These are phyloP conservation scores for Ficedula albicollis DNA, from an alignment of 2,797 vertebrate species.

Conservation along the genomic window DNA sequence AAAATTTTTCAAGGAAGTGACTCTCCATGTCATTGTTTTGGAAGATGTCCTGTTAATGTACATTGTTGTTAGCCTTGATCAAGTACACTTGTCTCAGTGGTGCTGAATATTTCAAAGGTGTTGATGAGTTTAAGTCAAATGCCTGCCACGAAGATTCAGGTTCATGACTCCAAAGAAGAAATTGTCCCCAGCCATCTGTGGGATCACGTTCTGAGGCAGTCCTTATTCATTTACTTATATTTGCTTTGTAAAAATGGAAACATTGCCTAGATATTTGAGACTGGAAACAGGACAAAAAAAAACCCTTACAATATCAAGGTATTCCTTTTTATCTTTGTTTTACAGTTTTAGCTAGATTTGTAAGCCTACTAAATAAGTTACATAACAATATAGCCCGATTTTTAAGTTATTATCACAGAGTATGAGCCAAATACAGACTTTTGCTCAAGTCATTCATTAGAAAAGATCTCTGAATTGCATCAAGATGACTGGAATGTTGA, in stretches of 20 bases:
- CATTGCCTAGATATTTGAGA: background rate
- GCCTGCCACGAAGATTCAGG: background rate
- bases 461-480: background rate
- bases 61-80: background rate
- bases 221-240: background rate
- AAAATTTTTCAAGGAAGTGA: background rate
- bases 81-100: background rate
- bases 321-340: background rate
- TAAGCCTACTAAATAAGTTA: background rate
- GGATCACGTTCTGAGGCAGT: background rate
- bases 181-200: background rate
- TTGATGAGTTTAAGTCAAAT: background rate
- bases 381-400: background rate
- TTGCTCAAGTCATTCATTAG: background rate
- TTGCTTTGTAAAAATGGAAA: background rate
- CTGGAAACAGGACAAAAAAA: background rate
- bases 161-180: background rate
- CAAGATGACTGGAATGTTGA: background rate
- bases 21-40: background rate
- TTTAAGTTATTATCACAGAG: background rate
- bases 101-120: background rate
- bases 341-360: background rate
- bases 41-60: background rate
- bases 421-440: background rate
- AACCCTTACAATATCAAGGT: background rate